Evolutionary conservation across 2,888 invertebrate species (phyloP), one percentile per base, ranked within the genome.

Genomic region (Lasioglossum malachurum): DNA sequence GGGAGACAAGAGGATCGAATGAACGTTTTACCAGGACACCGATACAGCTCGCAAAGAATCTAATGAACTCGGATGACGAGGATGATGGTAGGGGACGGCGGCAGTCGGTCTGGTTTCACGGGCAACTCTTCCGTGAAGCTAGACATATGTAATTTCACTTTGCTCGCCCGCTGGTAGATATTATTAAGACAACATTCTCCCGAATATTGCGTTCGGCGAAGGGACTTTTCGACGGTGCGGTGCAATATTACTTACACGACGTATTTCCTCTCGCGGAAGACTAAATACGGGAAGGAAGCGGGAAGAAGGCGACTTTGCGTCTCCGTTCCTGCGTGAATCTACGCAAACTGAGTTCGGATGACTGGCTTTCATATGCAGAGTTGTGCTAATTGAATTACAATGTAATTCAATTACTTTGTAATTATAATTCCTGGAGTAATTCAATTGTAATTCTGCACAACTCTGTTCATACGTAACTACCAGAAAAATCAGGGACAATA

Each of bases 181-280:
- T 86, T 83, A 83, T 78, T 80, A 86, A 87, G 80, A 83, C 86
- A 80, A 87, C 87, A 78, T 86, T 80, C 80, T 71, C 80, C 41
- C 76, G 86, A 82, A 87, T 86, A 86, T 87, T 87, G 75, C 86
- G 67, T 82, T 69, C 79, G 31, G 49, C 76, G 38, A 44, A 53
- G 23, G 71, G 84, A 73, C 67, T 85, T 85, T 76, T 38, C 60
- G 73, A 14, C 73, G 67, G 35, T 16, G 64, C 38, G 27, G 27
- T 4, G 60, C 16, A 35, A 49, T 85, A 79, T 73, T 78, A 27
- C 73, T 67, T 38, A 75, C 75, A 60, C 80, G 72, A 44, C 78
- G 83, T 78, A 19, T 84, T 78, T 83, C 75, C 84, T 78, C 84
- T 53, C 78, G 83, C 78, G 83, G 60, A n/a, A 72, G 78, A 75